Evolutionary conservation across 2,888 invertebrate species (phyloP), one percentile per base, ranked within the genome.

Genomic region (Anticlea derivata): DNA sequence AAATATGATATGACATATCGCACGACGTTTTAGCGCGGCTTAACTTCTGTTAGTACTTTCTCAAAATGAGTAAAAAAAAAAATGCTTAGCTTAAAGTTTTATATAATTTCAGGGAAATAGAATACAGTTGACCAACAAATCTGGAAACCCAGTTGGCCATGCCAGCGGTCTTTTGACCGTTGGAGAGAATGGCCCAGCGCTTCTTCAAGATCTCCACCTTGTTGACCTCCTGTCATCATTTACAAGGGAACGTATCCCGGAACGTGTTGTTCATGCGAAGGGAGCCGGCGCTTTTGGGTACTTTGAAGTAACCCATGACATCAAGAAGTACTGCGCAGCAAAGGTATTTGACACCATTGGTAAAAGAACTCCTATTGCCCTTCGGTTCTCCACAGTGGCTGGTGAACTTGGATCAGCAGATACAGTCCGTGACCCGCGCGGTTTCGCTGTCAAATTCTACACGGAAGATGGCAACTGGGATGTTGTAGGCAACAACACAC

Each of bases 251-350:
- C 93, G 98, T 47, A 98, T 99, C 65, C 98, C 99, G 0, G 98
- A 99, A 79, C 93, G 99, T 64, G 98, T 98, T 0, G 98, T 98
- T 1, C 98, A 98, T 80, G 98, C 99, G 0, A 99, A 99, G 82
- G 99, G 98, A 59, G 97, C 96, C 34, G 98, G 96, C 26, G 96
- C 96, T 1, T 97, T 96, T 78, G 96, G 95, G 1, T 95, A 96
- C 70, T 96, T 97, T 72, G 96, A 97, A 84, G 95, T 97, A 4
- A 97, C 97, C 1, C 94, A 97, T 74, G 97, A 97, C 73, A 96
- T 97, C 51, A 92, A 92, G n/a, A 93, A 95, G 70, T 97, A 96
- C 78, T 90, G 92, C 58, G 96, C 95, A 30, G 96, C 97, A 0
- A 94, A 94, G 67, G 86, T 97, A 0, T 97, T 97, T 80, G 93